A percentile compares a stretch with the other conserved stretches of the same genome.
Evolutionary conservation across 2,888 invertebrate species (phyloP).

Genomic region (Netelia inedita): DNA sequence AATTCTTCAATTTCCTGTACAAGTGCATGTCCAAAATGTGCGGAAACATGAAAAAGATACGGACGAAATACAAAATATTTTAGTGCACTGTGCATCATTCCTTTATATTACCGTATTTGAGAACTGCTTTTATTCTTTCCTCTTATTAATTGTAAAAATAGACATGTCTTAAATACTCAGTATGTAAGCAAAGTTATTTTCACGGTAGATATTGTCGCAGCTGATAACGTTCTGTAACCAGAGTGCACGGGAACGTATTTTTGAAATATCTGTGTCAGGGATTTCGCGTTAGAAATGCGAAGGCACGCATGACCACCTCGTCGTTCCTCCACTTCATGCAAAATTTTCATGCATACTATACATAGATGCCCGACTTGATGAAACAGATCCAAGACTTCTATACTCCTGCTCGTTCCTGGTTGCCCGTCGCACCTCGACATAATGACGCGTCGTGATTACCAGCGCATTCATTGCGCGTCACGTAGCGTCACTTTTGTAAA

Average conservation of each 20-base stretch:
- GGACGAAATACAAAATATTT: too few species aligned
- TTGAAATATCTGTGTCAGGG: constrained; percentile 58
- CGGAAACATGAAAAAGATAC: too few species aligned
- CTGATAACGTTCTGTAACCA: constrained; percentile 1
- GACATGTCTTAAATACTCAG: not conserved
- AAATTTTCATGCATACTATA: constrained; percentile 48
- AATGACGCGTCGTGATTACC: constrained; percentile 73
- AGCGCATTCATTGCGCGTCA: constrained; percentile 73
- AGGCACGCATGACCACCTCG: constrained; percentile 68
- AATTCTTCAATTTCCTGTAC: too few species aligned
- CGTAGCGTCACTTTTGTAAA: constrained; percentile 65
- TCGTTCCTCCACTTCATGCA: constrained; percentile 53
- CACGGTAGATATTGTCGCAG: not conserved
- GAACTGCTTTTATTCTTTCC: too few species aligned
- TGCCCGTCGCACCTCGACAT: constrained; percentile 64
- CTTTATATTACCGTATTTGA: too few species aligned
- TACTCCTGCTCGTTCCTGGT: constrained; percentile 13
- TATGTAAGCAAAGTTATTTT: not conserved
- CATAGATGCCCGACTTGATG: constrained; percentile 39
- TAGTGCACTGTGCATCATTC: too few species aligned
- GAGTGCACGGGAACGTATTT: constrained; percentile 28
- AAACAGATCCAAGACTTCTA: constrained; percentile 45
- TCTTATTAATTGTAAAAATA: too few species aligned
- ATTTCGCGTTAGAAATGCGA: constrained; percentile 67
- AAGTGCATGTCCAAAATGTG: too few species aligned